phyloP scores from a whole-genome alignment of 2,113 vertebrate genomes.

The Tachuris rubrigastra region DNA sequence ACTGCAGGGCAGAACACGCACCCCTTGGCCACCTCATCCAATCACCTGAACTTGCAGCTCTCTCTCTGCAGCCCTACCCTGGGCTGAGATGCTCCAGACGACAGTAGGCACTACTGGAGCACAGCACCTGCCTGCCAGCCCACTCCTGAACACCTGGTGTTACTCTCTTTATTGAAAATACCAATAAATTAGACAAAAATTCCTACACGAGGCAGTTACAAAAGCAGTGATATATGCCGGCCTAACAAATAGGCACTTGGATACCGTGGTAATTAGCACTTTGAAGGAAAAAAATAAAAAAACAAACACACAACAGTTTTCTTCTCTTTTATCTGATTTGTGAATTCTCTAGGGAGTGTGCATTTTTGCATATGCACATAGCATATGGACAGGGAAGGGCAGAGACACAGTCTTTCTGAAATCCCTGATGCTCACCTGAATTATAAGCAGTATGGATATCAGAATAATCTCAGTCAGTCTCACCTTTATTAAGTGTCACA shows the following conservation, averaged over 20 bases:
- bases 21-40: accelerated
- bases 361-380: background rate
- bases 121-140: background rate
- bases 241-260: background rate
- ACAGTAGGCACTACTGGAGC: background rate
- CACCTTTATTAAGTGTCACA: background rate
- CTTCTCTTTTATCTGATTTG: background rate
- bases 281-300: background rate
- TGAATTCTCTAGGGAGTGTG: background rate
- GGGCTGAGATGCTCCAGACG: background rate
- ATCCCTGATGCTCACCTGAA: background rate
- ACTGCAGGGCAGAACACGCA: accelerated
- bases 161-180: background rate
- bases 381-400: background rate
- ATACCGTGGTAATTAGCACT: background rate
- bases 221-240: background rate
- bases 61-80: background rate
- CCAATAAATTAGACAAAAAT: background rate
- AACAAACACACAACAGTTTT: background rate
- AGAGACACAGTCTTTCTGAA: background rate
- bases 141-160: accelerated
- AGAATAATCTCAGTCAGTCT: background rate
- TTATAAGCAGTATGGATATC: background rate
- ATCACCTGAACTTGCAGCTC: accelerated
- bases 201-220: background rate